These are phyloP conservation scores for Hyperoplus lanceolatus DNA, from an alignment of 2,797 vertebrate species.

Conservation along the genomic window DNA sequence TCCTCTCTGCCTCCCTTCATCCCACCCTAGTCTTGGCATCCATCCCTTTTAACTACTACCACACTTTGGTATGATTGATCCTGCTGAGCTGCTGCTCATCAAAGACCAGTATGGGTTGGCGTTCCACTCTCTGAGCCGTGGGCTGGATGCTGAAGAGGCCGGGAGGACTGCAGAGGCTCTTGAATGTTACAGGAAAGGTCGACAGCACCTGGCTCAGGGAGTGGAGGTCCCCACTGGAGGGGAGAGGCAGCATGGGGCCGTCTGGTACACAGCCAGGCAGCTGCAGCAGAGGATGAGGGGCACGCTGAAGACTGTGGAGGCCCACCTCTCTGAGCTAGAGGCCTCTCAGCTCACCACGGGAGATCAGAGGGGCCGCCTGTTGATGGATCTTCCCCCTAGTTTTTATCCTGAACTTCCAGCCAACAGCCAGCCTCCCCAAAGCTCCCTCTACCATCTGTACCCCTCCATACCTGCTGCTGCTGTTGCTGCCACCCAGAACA, in stretches of 20 bases:
- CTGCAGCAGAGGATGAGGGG: constrained; percentile 92
- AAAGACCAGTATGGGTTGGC: constrained; percentile 90
- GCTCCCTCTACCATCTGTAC: constrained; percentile 77
- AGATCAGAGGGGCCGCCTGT: constrained; percentile 32
- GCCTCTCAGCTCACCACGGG: constrained; percentile 47
- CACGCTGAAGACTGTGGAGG: constrained; percentile 84
- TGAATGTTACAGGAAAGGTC: constrained; percentile 87
- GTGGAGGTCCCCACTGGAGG: constrained; percentile 82
- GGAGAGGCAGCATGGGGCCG: constrained; percentile 72
- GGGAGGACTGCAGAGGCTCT: constrained; percentile 86
- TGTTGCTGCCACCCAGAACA: constrained; percentile 59
- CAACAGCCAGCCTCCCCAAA: constrained; percentile 45
- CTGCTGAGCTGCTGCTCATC: constrained; percentile 87
- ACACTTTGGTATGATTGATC: constrained; percentile 68
- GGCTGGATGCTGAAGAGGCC: constrained; percentile 87
- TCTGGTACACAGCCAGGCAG: constrained; percentile 89
- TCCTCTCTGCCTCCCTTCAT: neutral
- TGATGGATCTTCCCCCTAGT: constrained; percentile 48
- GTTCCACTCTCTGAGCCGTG: constrained; percentile 87
- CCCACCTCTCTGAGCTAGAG: constrained; percentile 84
- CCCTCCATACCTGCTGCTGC: constrained; percentile 80
- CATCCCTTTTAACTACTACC: neutral
- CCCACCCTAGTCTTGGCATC: neutral
- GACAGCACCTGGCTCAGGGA: constrained; percentile 88
- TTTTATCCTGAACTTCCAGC: constrained; percentile 71